Percentiles rank a stretch among this genome's conserved stretches.
phyloP scores from a whole-genome alignment of 2,888 invertebrate species.

The Tinea trinotella region DNA sequence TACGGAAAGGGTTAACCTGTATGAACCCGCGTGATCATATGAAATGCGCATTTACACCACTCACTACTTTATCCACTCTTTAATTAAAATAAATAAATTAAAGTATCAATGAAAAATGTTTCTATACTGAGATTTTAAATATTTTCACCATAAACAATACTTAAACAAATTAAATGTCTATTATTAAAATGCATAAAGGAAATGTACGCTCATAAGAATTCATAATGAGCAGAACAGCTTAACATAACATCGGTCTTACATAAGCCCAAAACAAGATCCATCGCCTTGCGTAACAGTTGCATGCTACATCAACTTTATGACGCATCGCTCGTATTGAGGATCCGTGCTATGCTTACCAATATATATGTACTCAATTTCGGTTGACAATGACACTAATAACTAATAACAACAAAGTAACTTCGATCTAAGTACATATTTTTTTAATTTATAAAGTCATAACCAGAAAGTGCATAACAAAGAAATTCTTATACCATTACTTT shows the following conservation, averaged over 20 bases:
- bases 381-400: constrained; percentile 58
- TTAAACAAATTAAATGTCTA: background rate
- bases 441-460: too few species aligned
- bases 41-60: too few species aligned
- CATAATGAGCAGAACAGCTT: background rate
- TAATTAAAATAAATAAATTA: too few species aligned
- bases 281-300: constrained; percentile 10
- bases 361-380: constrained; percentile 45
- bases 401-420: constrained; percentile 23
- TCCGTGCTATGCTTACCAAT: constrained; percentile 42
- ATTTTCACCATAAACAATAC: too few species aligned
- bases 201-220: constrained; percentile 1
- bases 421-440: background rate
- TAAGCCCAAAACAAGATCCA: constrained; percentile 18
- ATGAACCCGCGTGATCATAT: too few species aligned
- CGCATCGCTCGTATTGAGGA: constrained; percentile 38
- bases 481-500: background rate
- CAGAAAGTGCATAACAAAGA: background rate
- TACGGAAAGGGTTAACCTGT: too few species aligned
- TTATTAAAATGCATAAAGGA: constrained; percentile 7
- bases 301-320: constrained; percentile 32
- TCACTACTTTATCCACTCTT: too few species aligned
- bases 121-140: too few species aligned
- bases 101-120: too few species aligned
- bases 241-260: constrained; percentile 1